These are phyloP conservation scores for Esox masquinongy DNA, from an alignment of 2,797 vertebrate genomes.

Conservation along the genomic window DNA sequence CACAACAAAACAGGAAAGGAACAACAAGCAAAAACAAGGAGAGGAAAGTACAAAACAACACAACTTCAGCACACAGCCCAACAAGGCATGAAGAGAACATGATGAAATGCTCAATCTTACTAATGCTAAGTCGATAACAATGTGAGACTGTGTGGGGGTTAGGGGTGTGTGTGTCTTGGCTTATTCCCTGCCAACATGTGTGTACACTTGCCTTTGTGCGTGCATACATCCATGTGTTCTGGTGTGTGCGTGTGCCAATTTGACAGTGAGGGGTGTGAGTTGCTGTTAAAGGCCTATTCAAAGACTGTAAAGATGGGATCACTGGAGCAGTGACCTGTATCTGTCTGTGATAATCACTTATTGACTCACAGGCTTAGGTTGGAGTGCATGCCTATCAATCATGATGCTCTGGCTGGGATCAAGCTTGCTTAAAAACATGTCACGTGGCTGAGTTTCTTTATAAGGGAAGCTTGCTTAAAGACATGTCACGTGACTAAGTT, in stretches of 20 bases:
- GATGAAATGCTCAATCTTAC: constrained; percentile 21
- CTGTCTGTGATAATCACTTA: constrained; percentile 33
- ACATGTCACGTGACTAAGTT: too few species aligned
- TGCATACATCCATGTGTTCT: background rate
- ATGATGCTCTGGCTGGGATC: background rate
- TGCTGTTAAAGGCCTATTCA: constrained; percentile 14
- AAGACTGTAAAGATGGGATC: background rate
- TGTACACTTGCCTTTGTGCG: background rate
- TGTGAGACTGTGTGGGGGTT: background rate
- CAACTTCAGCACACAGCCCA: background rate
- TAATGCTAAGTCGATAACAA: constrained; percentile 26
- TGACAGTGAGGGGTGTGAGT: constrained; percentile 22
- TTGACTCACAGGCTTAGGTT: constrained; percentile 9
- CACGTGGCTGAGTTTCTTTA: background rate
- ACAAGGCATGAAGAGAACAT: background rate
- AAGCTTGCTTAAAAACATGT: background rate
- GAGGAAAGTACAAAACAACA: constrained; percentile 19
- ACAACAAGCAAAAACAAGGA: background rate
- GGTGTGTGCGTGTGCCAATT: constrained; percentile 12
- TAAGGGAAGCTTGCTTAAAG: background rate
- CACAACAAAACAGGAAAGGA: constrained; percentile 27
- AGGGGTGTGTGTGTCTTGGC: background rate
- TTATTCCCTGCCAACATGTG: background rate
- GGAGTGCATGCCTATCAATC: constrained; percentile 30
- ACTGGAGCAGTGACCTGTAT: constrained; percentile 3